Evolutionary conservation across 2,888 invertebrate species (phyloP).

Genomic region (Seira musarum): DNA sequence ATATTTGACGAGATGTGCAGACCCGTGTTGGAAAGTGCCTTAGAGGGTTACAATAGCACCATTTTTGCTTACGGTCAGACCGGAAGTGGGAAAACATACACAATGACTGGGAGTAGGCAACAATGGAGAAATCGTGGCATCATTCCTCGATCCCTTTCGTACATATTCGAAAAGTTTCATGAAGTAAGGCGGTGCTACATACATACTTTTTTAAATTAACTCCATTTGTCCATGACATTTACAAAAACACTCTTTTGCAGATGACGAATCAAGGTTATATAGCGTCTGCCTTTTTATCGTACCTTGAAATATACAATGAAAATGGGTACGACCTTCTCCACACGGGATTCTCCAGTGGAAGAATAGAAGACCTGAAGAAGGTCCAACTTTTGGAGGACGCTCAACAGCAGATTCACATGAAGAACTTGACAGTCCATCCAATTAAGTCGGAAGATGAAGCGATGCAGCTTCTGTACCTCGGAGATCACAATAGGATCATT

Average conservation of each 20-base stretch:
- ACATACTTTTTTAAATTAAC: not conserved
- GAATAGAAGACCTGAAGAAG: conserved; percentile 75
- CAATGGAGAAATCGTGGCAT: conserved; percentile 74
- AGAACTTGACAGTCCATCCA: conserved; percentile 74
- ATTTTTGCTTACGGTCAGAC: conserved; percentile 77
- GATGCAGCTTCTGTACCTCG: conserved; percentile 74
- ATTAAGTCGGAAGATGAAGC: conserved; percentile 75
- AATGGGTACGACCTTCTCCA: conserved; percentile 75
- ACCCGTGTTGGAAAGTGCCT: conserved; percentile 75
- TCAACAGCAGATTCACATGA: conserved; percentile 73
- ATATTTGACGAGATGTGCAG: conserved; percentile 74
- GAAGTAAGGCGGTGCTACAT: no score
- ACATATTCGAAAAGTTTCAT: conserved; percentile 73
- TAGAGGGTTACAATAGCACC: conserved; percentile 76
- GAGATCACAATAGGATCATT: conserved; percentile 75
- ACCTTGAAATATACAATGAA: conserved; percentile 77
- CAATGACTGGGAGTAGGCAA: conserved; percentile 74
- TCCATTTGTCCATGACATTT: not conserved
- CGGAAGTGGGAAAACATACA: conserved; percentile 76
- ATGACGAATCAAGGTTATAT: conserved; percentile 47
- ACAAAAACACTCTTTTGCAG: conserved; percentile 13
- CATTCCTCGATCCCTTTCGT: conserved; percentile 75
- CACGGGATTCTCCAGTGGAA: conserved; percentile 71
- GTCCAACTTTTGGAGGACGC: conserved; percentile 74
- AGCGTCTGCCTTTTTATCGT: conserved; percentile 73